Evolutionary conservation across 2,797 vertebrate genomes (phyloP).

Genomic region (Coregonus suidteri): DNA sequence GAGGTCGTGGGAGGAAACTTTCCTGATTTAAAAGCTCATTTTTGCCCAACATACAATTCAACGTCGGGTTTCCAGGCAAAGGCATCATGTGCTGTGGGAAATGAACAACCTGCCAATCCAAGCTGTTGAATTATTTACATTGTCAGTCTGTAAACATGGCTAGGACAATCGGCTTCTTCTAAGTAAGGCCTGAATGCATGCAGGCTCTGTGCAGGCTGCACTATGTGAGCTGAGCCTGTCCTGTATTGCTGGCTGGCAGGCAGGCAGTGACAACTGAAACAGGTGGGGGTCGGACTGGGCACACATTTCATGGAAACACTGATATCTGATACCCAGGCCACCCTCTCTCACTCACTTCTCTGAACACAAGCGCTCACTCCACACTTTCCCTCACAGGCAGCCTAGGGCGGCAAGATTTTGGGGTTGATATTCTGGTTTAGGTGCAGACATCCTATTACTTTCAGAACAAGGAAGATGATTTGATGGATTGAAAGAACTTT

Average conservation of each 20-base stretch:
- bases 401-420: not conserved
- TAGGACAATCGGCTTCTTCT: too few relatives aligned
- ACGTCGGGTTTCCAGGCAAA: too few relatives aligned
- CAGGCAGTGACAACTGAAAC: slow-evolving; percentile 55
- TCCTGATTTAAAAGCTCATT: too few relatives aligned
- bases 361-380: not conserved
- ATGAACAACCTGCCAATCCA: too few relatives aligned
- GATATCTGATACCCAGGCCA: slow-evolving; percentile 52
- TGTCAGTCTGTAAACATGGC: too few relatives aligned
- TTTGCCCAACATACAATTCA: too few relatives aligned
- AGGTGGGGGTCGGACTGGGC: slow-evolving; percentile 48
- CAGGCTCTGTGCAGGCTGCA: too few relatives aligned
- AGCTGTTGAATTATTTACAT: too few relatives aligned
- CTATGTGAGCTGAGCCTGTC: too few relatives aligned
- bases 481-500: not conserved
- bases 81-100: too few relatives aligned
- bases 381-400: not conserved
- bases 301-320: slow-evolving; percentile 26
- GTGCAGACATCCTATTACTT: not conserved
- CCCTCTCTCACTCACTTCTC: not conserved
- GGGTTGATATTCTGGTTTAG: not conserved
- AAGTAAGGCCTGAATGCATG: too few relatives aligned
- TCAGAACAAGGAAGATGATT: not conserved
- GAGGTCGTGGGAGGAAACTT: too few relatives aligned
- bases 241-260: slow-evolving; percentile 8